A percentile compares a stretch with the other conserved stretches of the same genome.
Conservation (phyloP, 2,113 vertebrate genomes). For the Hystrix cristata region DNA sequence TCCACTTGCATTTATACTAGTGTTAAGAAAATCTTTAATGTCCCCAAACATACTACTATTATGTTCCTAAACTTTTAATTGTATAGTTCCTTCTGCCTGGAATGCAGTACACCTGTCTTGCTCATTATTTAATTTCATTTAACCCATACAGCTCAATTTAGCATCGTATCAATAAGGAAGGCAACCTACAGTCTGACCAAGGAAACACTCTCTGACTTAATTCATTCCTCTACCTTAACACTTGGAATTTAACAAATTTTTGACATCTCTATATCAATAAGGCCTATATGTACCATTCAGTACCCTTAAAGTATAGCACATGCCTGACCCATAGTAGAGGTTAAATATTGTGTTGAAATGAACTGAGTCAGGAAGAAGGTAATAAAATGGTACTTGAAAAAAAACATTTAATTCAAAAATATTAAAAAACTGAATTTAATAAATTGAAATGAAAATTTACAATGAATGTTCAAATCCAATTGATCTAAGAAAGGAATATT, state of each 20-base stretch:
- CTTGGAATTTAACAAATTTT: not conserved
- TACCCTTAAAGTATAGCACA: not conserved
- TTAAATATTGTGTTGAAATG: not conserved
- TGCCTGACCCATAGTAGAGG: not conserved
- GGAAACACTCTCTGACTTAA: not conserved
- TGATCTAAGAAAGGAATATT: constrained; percentile 43
- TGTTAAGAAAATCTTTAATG: not conserved
- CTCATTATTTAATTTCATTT: not conserved
- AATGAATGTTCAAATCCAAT: not conserved
- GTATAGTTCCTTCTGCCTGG: not conserved
- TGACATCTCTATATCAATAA: not conserved
- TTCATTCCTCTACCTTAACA: not conserved
- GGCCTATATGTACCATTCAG: not conserved
- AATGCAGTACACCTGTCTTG: not conserved
- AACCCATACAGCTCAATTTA: not conserved
- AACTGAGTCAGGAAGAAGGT: not conserved
- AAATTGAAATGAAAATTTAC: not conserved
- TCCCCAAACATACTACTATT: not conserved
- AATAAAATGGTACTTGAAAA: not conserved
- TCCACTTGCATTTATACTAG: not conserved
- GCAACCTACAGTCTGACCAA: not conserved
- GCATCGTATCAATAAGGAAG: not conserved
- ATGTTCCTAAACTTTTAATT: not conserved
- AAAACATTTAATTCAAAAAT: not conserved
- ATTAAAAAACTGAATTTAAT: not conserved